These are phyloP conservation scores for Lepidocyrtinus sp. DNA, from an alignment of 2,888 invertebrate genomes.

Conservation along the genomic window DNA sequence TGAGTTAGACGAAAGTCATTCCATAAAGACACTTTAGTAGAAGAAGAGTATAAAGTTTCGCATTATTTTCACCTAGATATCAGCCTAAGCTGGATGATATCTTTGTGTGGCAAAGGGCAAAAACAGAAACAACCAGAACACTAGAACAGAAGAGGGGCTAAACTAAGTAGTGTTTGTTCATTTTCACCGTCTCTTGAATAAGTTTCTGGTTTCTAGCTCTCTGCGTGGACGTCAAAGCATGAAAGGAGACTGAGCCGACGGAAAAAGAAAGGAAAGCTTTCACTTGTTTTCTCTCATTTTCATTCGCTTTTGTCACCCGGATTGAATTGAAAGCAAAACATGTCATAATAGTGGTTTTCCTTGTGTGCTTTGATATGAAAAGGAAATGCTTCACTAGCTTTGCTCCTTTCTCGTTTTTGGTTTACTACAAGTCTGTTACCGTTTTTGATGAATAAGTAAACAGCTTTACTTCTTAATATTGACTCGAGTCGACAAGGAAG, in stretches of 20 bases:
- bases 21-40: background rate
- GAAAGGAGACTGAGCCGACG: background rate
- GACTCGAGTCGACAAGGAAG: no score
- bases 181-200: background rate
- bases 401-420: no score
- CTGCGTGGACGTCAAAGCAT: background rate
- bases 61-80: conserved; percentile 2
- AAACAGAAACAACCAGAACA: background rate
- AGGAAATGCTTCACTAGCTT: no score
- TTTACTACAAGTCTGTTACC: background rate
- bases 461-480: no score
- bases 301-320: no score
- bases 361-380: background rate
- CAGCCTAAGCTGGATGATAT: no score
- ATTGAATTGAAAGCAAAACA: background rate
- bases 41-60: background rate
- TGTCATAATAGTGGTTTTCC: conserved; percentile 9
- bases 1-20: conserved; percentile 4
- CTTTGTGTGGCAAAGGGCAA: background rate
- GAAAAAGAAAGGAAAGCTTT: background rate
- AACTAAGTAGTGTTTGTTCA: background rate
- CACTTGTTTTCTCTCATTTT: background rate
- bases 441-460: background rate
- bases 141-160: no score
- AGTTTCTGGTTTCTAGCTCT: background rate